Percentiles rank a stretch among this genome's conserved stretches.
Conservation (phyloP, 2,797 vertebrate genomes). For the Hybognathus amarus region DNA sequence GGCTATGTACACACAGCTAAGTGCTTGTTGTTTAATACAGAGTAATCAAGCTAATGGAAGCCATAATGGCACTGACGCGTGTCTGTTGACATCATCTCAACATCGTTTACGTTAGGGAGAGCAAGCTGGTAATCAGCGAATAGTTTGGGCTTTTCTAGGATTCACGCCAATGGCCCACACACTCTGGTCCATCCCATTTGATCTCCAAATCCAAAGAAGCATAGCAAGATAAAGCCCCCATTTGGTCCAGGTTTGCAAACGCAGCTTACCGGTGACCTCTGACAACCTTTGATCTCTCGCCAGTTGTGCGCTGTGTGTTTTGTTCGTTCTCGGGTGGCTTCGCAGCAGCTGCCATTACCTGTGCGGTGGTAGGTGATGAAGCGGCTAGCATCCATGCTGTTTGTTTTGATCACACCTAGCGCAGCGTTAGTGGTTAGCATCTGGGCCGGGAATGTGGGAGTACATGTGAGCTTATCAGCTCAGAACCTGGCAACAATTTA, state of each 20-base stretch:
- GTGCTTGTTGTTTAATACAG: conserved; percentile 70
- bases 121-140: conserved; percentile 69
- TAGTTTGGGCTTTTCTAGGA: conserved; percentile 62
- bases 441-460: conserved; percentile 46
- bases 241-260: conserved; percentile 36
- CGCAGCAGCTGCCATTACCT: background rate
- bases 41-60: conserved; percentile 73
- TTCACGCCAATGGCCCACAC: conserved; percentile 64
- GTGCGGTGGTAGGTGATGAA: conserved; percentile 25
- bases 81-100: conserved; percentile 64
- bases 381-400: conserved; percentile 39
- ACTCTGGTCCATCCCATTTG: conserved; percentile 38
- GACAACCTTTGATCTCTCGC: conserved; percentile 18
- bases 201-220: conserved; percentile 52
- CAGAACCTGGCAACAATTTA: conserved; percentile 44
- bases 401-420: conserved; percentile 64
- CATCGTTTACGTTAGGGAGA: conserved; percentile 68
- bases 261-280: background rate
- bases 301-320: background rate
- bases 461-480: conserved; percentile 51
- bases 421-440: conserved; percentile 47
- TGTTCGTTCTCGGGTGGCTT: conserved; percentile 37
- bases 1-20: conserved; percentile 53
- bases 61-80: conserved; percentile 57
- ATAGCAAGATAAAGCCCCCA: conserved; percentile 30